These are phyloP conservation scores for Ophion ventricosus DNA, from an alignment of 2,888 invertebrate genomes.

Conservation along the genomic window DNA sequence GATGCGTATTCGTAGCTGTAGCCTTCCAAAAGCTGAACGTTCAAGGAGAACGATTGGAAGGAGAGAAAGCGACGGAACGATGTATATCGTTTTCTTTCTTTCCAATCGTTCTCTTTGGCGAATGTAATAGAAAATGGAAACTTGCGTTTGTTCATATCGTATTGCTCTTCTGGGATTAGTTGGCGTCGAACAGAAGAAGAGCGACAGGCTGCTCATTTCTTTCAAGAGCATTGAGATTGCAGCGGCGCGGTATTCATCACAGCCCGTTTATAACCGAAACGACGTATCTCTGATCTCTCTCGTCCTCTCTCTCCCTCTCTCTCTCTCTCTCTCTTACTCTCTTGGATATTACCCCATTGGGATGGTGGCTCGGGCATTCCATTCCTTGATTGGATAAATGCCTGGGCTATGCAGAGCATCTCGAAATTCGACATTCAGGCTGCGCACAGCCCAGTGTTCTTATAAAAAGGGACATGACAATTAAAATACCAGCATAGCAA, in stretches of 20 bases:
- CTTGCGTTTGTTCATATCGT: conserved; percentile 24
- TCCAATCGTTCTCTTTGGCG: background rate
- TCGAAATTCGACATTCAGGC: conserved; percentile 65
- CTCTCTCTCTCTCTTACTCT: conserved; percentile 36
- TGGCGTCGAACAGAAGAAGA: conserved; percentile 8
- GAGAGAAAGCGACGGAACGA: too few species aligned
- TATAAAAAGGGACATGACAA: conserved; percentile 67
- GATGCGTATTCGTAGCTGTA: background rate
- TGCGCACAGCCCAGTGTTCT: conserved; percentile 37
- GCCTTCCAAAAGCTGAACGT: background rate
- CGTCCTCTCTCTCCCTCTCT: conserved; percentile 32
- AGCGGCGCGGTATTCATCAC: conserved; percentile 61
- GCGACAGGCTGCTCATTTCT: conserved; percentile 50
- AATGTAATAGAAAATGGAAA: conserved; percentile 40
- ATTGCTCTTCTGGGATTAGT: conserved; percentile 22
- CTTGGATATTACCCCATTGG: conserved; percentile 61
- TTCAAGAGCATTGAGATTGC: conserved; percentile 59
- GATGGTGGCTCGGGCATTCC: conserved; percentile 60
- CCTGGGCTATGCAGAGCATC: conserved; percentile 67
- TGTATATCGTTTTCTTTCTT: conserved; percentile 5
- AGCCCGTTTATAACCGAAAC: conserved; percentile 66
- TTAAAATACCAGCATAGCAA: conserved; percentile 64
- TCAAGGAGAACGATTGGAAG: too few species aligned
- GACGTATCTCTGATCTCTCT: conserved; percentile 44
- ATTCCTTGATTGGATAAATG: conserved; percentile 66